phyloP scores from a whole-genome alignment of 1,140 invertebrate species.

The Zaprionus camerounensis region DNA sequence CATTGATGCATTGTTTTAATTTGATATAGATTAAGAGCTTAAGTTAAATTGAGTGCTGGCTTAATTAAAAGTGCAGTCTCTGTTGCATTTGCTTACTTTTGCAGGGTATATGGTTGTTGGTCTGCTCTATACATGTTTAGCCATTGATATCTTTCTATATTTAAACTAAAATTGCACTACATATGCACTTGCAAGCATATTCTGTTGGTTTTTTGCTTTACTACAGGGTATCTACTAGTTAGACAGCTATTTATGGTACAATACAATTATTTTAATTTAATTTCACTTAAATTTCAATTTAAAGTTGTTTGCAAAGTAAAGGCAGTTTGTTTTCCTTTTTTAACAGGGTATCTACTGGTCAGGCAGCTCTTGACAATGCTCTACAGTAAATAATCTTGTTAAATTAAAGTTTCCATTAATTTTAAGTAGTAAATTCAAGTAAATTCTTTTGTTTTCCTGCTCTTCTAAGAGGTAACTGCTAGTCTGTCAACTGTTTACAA shows the following conservation, averaged over 20 bases:
- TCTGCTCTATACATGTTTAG: no score
- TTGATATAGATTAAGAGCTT: background rate
- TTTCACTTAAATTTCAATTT: no score
- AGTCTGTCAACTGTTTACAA: background rate
- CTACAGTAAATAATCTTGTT: background rate
- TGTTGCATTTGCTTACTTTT: background rate
- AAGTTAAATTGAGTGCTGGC: background rate
- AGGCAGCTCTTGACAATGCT: background rate
- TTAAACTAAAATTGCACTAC: no score
- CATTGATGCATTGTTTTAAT: background rate
- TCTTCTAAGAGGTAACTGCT: background rate
- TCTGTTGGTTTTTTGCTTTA: background rate
- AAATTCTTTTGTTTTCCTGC: fast-evolving
- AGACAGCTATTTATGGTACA: no score
- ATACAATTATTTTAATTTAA: no score
- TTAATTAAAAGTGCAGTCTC: background rate
- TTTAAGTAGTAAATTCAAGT: background rate
- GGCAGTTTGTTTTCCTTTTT: background rate
- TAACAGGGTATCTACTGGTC: background rate
- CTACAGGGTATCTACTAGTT: no score
- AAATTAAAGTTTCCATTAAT: background rate
- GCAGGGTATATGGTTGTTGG: no score
- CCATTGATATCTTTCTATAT: no score
- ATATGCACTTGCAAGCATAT: no score
- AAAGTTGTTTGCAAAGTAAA: no score